These are phyloP conservation scores for Diachrysia chrysitis DNA, from an alignment of 2,888 invertebrate species.

Conservation along the genomic window DNA sequence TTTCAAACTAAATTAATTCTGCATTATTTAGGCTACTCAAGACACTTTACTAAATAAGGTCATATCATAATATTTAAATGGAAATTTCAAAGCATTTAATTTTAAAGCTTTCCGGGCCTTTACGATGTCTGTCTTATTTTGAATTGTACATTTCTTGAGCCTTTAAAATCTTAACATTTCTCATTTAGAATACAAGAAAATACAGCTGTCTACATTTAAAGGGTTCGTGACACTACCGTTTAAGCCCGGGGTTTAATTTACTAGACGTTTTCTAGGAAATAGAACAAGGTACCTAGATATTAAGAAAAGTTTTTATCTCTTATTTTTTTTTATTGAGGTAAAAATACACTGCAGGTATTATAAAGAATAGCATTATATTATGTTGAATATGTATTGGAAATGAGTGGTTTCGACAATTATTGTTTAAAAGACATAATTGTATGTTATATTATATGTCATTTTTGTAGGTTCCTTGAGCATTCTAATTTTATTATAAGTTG, in stretches of 20 bases:
- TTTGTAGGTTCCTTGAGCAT: no score
- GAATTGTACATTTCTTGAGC: constrained; percentile 41
- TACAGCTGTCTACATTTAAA: constrained; percentile 38
- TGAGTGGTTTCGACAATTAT: no score
- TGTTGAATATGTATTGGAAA: no score
- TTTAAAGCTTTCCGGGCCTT: constrained; percentile 21
- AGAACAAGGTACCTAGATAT: constrained; percentile 28
- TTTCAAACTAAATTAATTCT: neutral
- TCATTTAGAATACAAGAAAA: constrained; percentile 44
- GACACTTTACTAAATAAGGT: constrained; percentile 29
- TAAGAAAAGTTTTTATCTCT: constrained; percentile 4
- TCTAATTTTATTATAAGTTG: no score
- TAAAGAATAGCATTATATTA: no score
- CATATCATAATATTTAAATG: constrained; percentile 40
- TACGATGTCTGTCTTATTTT: constrained; percentile 42
- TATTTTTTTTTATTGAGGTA: neutral
- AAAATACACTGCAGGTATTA: neutral
- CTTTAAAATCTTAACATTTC: constrained; percentile 46
- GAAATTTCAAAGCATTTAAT: constrained; percentile 35
- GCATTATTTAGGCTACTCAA: neutral
- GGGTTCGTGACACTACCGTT: constrained; percentile 38
- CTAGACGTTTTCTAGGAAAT: constrained; percentile 37
- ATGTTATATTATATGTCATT: no score
- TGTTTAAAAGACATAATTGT: no score
- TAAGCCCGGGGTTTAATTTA: constrained; percentile 44